Conservation (phyloP, 2,888 invertebrate genomes). For the Odontocolon sp. region DNA sequence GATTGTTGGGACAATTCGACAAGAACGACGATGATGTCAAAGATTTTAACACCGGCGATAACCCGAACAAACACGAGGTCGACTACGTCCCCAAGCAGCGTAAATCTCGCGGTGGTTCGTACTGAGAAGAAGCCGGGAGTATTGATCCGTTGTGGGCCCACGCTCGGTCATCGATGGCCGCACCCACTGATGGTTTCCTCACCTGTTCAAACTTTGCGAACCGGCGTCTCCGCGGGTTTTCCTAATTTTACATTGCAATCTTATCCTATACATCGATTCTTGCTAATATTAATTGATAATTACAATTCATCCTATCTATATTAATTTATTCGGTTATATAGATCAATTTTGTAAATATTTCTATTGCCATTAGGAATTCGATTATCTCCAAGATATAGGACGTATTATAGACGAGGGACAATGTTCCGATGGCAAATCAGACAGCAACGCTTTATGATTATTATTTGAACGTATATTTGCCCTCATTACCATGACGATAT, state of each 20-base stretch:
- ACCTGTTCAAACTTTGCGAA: constrained; percentile 27
- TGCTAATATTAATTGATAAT: no score
- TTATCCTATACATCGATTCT: background rate
- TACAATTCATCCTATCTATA: no score
- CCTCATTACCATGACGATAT: constrained; percentile 12
- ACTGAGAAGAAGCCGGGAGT: constrained; percentile 59
- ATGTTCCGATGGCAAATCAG: constrained; percentile 1
- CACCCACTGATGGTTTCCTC: constrained; percentile 51
- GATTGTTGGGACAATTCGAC: no score
- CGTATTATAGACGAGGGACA: background rate
- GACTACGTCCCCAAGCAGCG: constrained; percentile 45
- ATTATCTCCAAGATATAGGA: background rate
- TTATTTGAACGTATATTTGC: constrained; percentile 31
- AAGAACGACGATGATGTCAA: background rate
- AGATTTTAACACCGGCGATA: constrained; percentile 14
- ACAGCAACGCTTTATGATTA: background rate
- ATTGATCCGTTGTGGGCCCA: constrained; percentile 61
- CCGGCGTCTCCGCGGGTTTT: constrained; percentile 20
- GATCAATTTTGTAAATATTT: no score
- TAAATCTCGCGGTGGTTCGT: constrained; percentile 55
- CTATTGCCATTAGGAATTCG: background rate
- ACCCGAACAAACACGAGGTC: constrained; percentile 49
- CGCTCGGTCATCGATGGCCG: constrained; percentile 59
- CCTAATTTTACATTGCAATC: background rate
- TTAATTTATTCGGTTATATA: no score